Evolutionary conservation across 2,113 vertebrate species (phyloP).

Genomic region (Channa argus): DNA sequence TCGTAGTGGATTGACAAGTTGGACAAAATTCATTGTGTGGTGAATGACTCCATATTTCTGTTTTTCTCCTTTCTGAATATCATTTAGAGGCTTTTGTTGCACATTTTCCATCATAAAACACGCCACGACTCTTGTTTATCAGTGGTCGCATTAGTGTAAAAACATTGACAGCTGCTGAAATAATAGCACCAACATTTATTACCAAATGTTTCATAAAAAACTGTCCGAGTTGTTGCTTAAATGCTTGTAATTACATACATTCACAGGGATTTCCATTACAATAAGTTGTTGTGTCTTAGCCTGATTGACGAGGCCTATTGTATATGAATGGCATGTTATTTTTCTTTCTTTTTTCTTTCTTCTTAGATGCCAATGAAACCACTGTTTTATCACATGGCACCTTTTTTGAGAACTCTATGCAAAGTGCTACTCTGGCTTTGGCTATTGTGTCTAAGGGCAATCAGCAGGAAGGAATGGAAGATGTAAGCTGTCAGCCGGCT

Average conservation of each 20-base stretch:
- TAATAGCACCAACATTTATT: slow-evolving; percentile 16
- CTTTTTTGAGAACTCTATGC: neutral
- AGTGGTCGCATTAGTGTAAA: slow-evolving; percentile 42
- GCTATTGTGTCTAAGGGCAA: too few relatives aligned
- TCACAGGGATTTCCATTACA: slow-evolving; percentile 32
- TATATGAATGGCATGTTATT: slow-evolving; percentile 24
- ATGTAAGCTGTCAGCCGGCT: neutral
- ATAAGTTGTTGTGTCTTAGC: slow-evolving; percentile 15
- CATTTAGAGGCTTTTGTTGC: slow-evolving; percentile 45
- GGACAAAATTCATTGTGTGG: slow-evolving; percentile 27
- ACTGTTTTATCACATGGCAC: neutral
- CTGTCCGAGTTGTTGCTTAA: slow-evolving; percentile 5
- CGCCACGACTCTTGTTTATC: slow-evolving; percentile 42
- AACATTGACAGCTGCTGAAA: slow-evolving; percentile 53
- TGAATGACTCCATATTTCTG: slow-evolving; percentile 24
- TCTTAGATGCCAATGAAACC: neutral
- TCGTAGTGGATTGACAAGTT: slow-evolving; percentile 30
- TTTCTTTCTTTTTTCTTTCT: neutral
- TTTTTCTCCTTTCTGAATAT: slow-evolving; percentile 32
- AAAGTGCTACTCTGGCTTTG: neutral
- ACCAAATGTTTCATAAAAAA: slow-evolving; percentile 40
- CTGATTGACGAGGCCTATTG: slow-evolving; percentile 1
- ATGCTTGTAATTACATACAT: slow-evolving; percentile 49
- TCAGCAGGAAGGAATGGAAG: neutral
- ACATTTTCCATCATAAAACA: slow-evolving; percentile 34